Conservation (phyloP, 2,113 vertebrate genomes). For the Rhynchomys soricoides region DNA sequence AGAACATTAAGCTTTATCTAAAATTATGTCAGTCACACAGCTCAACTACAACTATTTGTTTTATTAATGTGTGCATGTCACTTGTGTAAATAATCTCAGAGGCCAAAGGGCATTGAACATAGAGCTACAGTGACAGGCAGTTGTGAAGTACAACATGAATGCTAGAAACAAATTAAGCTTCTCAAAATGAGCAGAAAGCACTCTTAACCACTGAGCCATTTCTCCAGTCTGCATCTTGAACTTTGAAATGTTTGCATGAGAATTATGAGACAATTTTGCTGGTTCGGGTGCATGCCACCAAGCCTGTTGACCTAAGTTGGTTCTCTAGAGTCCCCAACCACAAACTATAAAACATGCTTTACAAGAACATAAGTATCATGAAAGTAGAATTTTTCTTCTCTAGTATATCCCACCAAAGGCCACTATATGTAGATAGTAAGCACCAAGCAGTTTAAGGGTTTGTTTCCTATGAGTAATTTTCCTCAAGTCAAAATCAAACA, state of each 20-base stretch:
- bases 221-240: background rate
- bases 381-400: background rate
- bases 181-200: background rate
- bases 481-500: conserved; percentile 7
- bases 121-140: background rate
- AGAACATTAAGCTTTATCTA: background rate
- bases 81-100: background rate
- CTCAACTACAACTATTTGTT: background rate
- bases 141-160: background rate
- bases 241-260: background rate
- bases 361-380: background rate
- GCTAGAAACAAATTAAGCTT: background rate
- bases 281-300: background rate
- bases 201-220: background rate
- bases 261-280: background rate
- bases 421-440: background rate
- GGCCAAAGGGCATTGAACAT: background rate
- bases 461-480: background rate
- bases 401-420: background rate
- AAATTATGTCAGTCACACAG: background rate
- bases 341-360: conserved; percentile 12
- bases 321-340: background rate
- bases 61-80: background rate
- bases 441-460: background rate
- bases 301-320: background rate